These are phyloP conservation scores for Zelleria hepariella DNA, from an alignment of 2,888 invertebrate species.

Conservation along the genomic window DNA sequence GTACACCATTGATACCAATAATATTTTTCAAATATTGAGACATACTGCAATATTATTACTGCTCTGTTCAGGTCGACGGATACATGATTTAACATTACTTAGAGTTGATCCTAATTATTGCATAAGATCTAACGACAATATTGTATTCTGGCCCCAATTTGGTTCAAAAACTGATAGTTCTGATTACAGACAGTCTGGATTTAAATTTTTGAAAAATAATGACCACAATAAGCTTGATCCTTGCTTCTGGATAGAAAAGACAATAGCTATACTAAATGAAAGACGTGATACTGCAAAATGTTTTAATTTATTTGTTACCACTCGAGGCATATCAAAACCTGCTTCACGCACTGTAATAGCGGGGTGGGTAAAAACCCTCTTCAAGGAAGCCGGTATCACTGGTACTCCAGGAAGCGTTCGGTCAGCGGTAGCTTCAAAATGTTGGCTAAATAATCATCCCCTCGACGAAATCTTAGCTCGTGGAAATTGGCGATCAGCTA, in stretches of 20 bases:
- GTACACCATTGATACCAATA: slow-evolving; percentile 4
- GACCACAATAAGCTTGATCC: slow-evolving; percentile 10
- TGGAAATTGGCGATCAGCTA: slow-evolving; percentile 11
- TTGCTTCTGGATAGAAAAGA: slow-evolving; percentile 10
- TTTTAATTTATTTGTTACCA: slow-evolving; percentile 9
- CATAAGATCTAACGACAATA: background rate
- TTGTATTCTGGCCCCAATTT: slow-evolving; percentile 13
- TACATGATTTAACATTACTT: slow-evolving; percentile 14
- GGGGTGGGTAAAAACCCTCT: slow-evolving; percentile 12
- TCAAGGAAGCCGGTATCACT: slow-evolving; percentile 8
- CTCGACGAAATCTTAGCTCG: slow-evolving; percentile 11
- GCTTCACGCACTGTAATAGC: slow-evolving; percentile 13
- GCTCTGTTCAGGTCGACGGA: slow-evolving; percentile 11
- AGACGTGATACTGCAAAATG: background rate
- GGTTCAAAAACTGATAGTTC: slow-evolving; percentile 16
- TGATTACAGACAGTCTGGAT: slow-evolving; percentile 14
- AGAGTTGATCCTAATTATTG: background rate
- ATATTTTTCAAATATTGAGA: slow-evolving; percentile 4
- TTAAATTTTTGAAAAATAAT: slow-evolving; percentile 10
- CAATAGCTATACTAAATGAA: slow-evolving; percentile 4
- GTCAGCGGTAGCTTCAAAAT: slow-evolving; percentile 13
- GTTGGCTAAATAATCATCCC: slow-evolving; percentile 10
- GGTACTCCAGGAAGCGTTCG: slow-evolving; percentile 12
- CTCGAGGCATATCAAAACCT: slow-evolving; percentile 8
- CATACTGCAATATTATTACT: slow-evolving; percentile 8